Evolutionary conservation across 2,888 invertebrate genomes (phyloP), one percentile per base, ranked within the genome.

Genomic region (Sympetrum striolatum): DNA sequence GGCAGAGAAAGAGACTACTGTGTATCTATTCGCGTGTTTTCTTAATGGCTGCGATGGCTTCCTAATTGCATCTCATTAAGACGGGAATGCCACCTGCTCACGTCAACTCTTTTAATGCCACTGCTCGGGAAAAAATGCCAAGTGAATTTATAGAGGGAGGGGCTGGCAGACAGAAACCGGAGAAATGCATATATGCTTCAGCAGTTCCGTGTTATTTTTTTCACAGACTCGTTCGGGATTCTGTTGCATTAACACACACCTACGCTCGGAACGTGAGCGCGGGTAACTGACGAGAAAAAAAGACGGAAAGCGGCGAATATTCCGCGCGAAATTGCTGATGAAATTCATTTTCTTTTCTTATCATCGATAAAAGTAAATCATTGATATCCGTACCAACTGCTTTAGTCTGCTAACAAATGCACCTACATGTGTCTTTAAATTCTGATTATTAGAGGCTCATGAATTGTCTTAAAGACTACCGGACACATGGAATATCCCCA

Each of bases 81-180:
- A 22, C 10, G 73, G 25, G 73, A 73, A 25, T 31, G 25, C 73
- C 73, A 73, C 73, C 73, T 31, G 25, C 73, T 31, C 73, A 31
- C 14, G 31, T 25, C 73, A 31, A 14, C 25, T 73, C n/a, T 73
- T 73, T 73, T 73, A 73, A 73, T 73, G 73, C 73, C 25, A 73
- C 25, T 73, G 31, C 73, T 73, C 25, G 25, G 64, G 31, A 73
- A 73, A 73, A 73, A 73, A 73, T 73, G 14, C 31, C 73, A 73
- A 73, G 73, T 73, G 39, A 80, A 80, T 82, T 82, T 58, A 82
- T 53, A 48, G 82, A 58, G 53, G 35, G 82, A 82, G 48, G 60
- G 58, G 58, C 53, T 53, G 82, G 48, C 82, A 82, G 82, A 82
- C 82, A 82, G 82, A 82, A 82, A 82, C 82, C 82, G 53, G 58